phyloP scores from a whole-genome alignment of 2,888 invertebrate species.

The Ditylenchus weischeri region DNA sequence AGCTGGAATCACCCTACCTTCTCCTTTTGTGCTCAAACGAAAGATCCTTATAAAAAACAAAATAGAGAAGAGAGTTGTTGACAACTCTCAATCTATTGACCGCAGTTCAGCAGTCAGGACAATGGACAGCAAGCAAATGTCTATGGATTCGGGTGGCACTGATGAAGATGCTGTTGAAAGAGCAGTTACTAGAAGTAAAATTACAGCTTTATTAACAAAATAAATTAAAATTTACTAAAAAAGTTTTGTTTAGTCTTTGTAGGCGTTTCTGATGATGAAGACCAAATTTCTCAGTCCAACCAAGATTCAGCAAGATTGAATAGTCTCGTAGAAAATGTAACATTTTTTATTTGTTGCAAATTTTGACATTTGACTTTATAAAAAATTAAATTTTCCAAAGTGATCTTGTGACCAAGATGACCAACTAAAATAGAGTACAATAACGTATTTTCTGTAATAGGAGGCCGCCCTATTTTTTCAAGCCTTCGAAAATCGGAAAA shows the following conservation, averaged over 20 bases:
- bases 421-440: no score
- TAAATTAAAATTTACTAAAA: slow-evolving; percentile 16
- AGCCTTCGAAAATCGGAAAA: no score
- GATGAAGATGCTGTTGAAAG: slow-evolving; percentile 36
- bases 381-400: background rate
- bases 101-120: background rate
- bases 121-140: slow-evolving; percentile 31
- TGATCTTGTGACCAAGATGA: no score
- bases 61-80: slow-evolving; percentile 33
- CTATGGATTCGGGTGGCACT: slow-evolving; percentile 36
- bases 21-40: slow-evolving; percentile 35
- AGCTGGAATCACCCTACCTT: slow-evolving; percentile 38
- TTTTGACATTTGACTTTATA: background rate
- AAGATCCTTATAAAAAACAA: slow-evolving; percentile 43
- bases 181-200: slow-evolving; percentile 33
- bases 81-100: slow-evolving; percentile 14
- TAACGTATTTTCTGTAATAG: no score
- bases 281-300: slow-evolving; percentile 24
- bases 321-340: slow-evolving; percentile 10
- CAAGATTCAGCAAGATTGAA: slow-evolving; percentile 22
- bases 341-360: slow-evolving; percentile 5
- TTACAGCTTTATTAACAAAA: slow-evolving; percentile 10
- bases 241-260: slow-evolving; percentile 33
- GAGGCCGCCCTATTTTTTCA: no score
- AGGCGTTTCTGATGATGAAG: slow-evolving; percentile 41